Evolutionary conservation across 2,888 invertebrate genomes (phyloP).

Genomic region (Cephus pygmeus): DNA sequence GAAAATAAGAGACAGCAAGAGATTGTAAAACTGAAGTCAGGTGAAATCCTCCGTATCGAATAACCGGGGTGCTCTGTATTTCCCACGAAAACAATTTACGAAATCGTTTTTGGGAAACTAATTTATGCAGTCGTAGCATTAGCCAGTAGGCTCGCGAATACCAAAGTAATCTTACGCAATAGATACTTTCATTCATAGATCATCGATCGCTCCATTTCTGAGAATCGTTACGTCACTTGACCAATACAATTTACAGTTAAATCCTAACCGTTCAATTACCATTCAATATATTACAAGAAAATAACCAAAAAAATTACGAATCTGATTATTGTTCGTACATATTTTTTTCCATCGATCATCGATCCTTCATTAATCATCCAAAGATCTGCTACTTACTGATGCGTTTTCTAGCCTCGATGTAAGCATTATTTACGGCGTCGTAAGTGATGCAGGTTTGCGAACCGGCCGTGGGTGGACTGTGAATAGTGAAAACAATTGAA

Average conservation of each 20-base stretch:
- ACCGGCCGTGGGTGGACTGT: conserved; percentile 68
- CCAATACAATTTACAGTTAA: too few relatives aligned
- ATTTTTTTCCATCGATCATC: conserved; percentile 1
- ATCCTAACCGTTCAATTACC: not conserved
- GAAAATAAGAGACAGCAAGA: not conserved
- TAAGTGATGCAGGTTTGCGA: conserved; percentile 88
- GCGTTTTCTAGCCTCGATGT: conserved; percentile 86
- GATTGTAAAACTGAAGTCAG: not conserved
- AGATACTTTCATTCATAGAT: not conserved
- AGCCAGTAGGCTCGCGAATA: not conserved
- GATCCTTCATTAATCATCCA: conserved; percentile 8
- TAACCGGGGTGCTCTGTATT: not conserved
- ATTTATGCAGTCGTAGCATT: not conserved
- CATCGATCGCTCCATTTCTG: not conserved
- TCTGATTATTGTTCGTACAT: too few relatives aligned
- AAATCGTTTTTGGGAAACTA: not conserved
- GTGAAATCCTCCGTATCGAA: not conserved
- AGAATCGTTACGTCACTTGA: not conserved
- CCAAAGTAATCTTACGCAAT: not conserved
- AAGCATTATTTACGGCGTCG: conserved; percentile 89
- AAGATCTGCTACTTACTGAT: conserved; percentile 77
- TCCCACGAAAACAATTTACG: not conserved
- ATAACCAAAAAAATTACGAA: not conserved
- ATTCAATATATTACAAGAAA: not conserved
- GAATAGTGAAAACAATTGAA: conserved; percentile 9